Evolutionary conservation across 2,113 vertebrate species (phyloP).

Genomic region (Periophthalmodon schlosseri): DNA sequence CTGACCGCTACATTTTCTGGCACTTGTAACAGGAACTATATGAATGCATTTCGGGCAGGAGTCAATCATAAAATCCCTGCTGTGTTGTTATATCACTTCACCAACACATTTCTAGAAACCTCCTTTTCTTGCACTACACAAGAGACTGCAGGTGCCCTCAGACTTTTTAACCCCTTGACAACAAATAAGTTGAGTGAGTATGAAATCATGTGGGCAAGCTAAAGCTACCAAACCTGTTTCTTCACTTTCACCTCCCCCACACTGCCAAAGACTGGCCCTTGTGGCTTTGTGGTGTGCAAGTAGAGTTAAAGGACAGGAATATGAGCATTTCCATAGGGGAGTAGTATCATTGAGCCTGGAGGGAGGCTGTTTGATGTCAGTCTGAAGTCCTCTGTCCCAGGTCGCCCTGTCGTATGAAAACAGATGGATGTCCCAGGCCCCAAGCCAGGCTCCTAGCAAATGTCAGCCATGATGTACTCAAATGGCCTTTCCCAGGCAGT

Average conservation of each 20-base stretch:
- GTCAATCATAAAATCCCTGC: constrained; percentile 22
- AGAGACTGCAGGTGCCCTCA: not conserved
- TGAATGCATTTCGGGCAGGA: constrained; percentile 35
- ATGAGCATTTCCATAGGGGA: constrained; percentile 40
- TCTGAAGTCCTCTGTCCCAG: constrained; percentile 5
- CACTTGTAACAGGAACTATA: constrained; percentile 41
- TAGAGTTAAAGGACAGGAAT: constrained; percentile 35
- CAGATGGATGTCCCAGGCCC: constrained; percentile 37
- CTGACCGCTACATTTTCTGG: constrained; percentile 47
- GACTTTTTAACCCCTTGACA: not conserved
- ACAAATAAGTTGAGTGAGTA: not conserved
- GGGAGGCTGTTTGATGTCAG: constrained; percentile 34
- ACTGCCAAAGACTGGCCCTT: constrained; percentile 19
- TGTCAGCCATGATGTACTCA: constrained; percentile 7
- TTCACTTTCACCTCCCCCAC: not conserved
- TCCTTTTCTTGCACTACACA: not conserved
- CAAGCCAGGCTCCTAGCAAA: constrained; percentile 21
- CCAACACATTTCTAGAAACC: not conserved
- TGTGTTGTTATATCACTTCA: constrained; percentile 23
- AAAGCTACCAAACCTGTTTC: not conserved
- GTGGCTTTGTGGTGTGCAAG: constrained; percentile 36
- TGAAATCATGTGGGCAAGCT: not conserved
- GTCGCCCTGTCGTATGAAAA: constrained; percentile 18
- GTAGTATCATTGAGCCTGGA: constrained; percentile 4
- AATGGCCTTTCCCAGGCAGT: not conserved